Evolutionary conservation across 2,797 vertebrate species (phyloP).

Genomic region (Phalloptychus januarius): DNA sequence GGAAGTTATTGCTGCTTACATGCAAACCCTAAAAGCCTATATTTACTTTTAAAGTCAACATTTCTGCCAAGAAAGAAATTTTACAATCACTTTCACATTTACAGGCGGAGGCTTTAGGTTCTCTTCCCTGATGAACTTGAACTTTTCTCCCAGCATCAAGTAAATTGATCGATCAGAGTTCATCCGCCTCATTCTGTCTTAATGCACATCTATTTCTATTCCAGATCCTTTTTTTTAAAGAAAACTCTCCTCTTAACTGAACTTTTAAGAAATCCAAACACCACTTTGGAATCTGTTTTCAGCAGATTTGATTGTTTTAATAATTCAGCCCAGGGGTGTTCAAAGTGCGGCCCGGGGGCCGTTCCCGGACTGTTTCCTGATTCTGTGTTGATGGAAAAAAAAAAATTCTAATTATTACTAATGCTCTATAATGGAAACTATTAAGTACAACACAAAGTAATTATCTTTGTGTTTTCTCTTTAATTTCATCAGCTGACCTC

Average conservation of each 20-base stretch:
- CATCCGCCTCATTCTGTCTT: not conserved
- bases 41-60: not conserved
- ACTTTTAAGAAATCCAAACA: not conserved
- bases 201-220: not conserved
- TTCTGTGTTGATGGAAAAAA: too few relatives aligned
- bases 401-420: too few relatives aligned
- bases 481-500: too few relatives aligned
- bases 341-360: too few relatives aligned
- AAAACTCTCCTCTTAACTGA: not conserved
- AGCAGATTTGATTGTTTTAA: not conserved
- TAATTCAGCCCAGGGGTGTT: not conserved
- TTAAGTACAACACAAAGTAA: too few relatives aligned
- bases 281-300: not conserved
- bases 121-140: not conserved
- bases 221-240: not conserved
- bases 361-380: too few relatives aligned
- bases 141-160: not conserved
- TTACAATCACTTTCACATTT: not conserved
- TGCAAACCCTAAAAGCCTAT: slow-evolving; percentile 7
- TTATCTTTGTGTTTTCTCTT: too few relatives aligned
- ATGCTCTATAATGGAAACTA: too few relatives aligned
- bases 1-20: not conserved
- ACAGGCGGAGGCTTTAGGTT: not conserved
- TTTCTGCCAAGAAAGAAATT: not conserved
- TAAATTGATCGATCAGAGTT: not conserved